phyloP scores from a whole-genome alignment of 2,113 vertebrate species.

The Neoarius graeffei region DNA sequence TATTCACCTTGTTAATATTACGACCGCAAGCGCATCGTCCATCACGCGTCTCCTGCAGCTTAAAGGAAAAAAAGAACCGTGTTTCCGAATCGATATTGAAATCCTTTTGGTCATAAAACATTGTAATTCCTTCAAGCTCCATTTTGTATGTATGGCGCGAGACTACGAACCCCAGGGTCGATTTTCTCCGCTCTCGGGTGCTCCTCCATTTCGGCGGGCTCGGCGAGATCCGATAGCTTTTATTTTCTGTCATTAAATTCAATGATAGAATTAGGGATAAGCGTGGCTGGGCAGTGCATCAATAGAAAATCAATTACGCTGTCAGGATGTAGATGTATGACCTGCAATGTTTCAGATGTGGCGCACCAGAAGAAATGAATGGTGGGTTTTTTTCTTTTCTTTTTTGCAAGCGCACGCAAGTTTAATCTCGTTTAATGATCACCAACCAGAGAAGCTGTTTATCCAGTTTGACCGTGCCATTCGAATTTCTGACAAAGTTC shows the following conservation, averaged over 20 bases:
- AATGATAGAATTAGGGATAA: conserved; percentile 47
- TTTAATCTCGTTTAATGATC: conserved; percentile 45
- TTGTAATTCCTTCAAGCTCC: conserved; percentile 24
- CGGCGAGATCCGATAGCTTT: conserved; percentile 44
- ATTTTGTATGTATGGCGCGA: conserved; percentile 1
- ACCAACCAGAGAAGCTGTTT: conserved; percentile 46
- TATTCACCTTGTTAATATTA: neutral
- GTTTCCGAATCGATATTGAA: conserved; percentile 22
- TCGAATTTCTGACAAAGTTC: conserved; percentile 56
- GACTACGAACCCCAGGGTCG: conserved; percentile 23
- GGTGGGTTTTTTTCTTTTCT: neutral
- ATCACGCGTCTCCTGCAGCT: neutral
- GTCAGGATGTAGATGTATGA: conserved; percentile 53
- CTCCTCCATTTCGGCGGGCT: conserved; percentile 42
- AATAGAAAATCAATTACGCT: conserved; percentile 64
- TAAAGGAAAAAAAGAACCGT: conserved; percentile 2
- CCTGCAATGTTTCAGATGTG: conserved; percentile 23
- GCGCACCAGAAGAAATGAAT: conserved; percentile 14
- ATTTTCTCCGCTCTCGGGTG: conserved; percentile 21
- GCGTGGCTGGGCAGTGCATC: conserved; percentile 50
- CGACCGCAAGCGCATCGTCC: neutral
- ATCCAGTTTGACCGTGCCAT: conserved; percentile 31
- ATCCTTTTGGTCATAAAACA: conserved; percentile 30
- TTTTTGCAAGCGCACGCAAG: conserved; percentile 11
- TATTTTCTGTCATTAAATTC: conserved; percentile 47